A percentile compares a stretch with the other conserved stretches of the same genome.
phyloP scores from a whole-genome alignment of 2,797 vertebrate species.

The Catharus ustulatus region DNA sequence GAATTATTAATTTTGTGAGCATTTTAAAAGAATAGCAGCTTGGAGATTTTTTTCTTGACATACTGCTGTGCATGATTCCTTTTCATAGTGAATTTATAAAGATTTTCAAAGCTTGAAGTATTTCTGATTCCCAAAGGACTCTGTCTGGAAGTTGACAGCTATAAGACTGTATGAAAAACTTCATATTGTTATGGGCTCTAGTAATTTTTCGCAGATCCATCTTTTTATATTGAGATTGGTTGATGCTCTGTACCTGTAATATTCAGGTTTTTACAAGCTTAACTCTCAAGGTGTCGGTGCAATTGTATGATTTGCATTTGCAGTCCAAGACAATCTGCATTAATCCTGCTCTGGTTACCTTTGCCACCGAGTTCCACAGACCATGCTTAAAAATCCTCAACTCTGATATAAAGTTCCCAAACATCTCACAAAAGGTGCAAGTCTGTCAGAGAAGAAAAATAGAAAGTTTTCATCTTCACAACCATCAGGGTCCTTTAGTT shows the following conservation, averaged over 20 bases:
- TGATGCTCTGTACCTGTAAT: not conserved
- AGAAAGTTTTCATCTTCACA: not conserved
- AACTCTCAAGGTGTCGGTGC: not conserved
- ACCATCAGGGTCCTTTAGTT: not conserved
- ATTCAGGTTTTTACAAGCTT: not conserved
- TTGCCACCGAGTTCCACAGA: not conserved
- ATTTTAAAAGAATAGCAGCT: not conserved
- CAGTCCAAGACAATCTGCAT: not conserved
- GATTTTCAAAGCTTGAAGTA: slow-evolving; percentile 14
- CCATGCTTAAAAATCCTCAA: not conserved
- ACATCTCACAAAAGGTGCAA: not conserved
- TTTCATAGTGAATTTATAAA: slow-evolving; percentile 7
- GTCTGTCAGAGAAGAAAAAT: not conserved
- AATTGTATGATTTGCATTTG: not conserved
- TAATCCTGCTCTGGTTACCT: not conserved
- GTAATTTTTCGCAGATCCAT: not conserved
- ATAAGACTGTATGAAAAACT: not conserved
- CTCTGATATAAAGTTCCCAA: not conserved
- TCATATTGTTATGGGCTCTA: not conserved
- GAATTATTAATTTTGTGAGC: not conserved
- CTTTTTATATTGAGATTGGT: not conserved
- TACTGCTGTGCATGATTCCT: not conserved
- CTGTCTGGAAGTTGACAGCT: not conserved
- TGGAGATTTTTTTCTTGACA: not conserved
- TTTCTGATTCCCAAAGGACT: slow-evolving; percentile 16